phyloP scores from a whole-genome alignment of 2,888 invertebrate species.

The Lycophotia porphyrea region DNA sequence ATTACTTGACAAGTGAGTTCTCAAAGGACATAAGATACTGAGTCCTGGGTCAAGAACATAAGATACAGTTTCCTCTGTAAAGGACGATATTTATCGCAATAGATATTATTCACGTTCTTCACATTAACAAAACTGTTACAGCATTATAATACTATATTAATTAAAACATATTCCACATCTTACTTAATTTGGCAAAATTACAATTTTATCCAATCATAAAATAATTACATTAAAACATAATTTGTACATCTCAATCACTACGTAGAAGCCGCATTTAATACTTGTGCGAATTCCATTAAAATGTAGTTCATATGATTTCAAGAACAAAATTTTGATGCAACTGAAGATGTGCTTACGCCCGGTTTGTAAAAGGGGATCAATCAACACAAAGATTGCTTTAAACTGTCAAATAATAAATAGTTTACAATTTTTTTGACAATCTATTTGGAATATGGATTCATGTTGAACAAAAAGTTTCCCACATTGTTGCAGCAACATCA shows the following conservation, averaged over 20 bases:
- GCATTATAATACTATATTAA: conserved; percentile 3
- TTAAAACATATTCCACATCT: conserved; percentile 13
- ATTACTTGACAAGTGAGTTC: background rate
- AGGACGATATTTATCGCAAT: background rate
- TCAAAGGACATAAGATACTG: background rate
- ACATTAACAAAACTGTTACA: background rate
- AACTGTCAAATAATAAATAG: background rate
- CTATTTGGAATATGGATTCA: background rate
- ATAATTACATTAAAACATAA: conserved; percentile 19
- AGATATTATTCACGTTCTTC: background rate
- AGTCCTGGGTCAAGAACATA: background rate
- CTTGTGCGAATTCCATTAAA: conserved; percentile 36
- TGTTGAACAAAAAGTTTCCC: background rate
- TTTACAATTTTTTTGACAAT: background rate
- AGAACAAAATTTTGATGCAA: conserved; percentile 17
- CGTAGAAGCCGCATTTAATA: conserved; percentile 6
- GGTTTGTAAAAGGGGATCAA: background rate
- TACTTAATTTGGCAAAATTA: background rate
- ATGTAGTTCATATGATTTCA: conserved; percentile 10
- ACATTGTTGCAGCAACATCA: background rate
- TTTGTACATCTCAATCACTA: conserved; percentile 47
- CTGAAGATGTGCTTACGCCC: background rate
- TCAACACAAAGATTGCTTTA: background rate
- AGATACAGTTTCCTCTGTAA: background rate
- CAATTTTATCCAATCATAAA: conserved; percentile 22